Conservation (phyloP, 2,797 vertebrate genomes). For the Erethizon dorsatum region DNA sequence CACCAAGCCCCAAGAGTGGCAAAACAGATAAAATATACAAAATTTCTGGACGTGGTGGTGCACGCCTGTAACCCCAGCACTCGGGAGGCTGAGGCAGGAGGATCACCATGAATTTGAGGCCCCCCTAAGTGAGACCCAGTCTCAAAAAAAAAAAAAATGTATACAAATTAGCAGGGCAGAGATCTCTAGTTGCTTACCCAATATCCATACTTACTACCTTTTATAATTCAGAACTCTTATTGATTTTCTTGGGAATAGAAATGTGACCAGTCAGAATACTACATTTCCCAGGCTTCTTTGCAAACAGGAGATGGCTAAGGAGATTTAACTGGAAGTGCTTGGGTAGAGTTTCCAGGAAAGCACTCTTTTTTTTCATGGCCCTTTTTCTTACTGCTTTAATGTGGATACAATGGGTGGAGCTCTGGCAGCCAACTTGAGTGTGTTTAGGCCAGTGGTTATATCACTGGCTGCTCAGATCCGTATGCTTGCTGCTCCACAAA, state of each 20-base stretch:
- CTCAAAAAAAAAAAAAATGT: not conserved
- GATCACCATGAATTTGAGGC: not conserved
- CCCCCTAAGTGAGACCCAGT: not conserved
- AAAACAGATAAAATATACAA: not conserved
- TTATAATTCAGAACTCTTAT: slow-evolving; percentile 6
- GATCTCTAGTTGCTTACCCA: not conserved
- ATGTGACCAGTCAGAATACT: not conserved
- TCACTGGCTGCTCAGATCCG: not conserved
- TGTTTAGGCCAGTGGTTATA: not conserved
- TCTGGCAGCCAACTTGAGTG: not conserved
- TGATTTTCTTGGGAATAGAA: not conserved
- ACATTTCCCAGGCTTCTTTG: not conserved
- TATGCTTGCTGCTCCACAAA: not conserved
- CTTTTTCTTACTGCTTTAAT: not conserved
- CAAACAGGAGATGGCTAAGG: not conserved
- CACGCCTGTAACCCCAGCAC: not conserved
- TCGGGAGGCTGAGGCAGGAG: not conserved
- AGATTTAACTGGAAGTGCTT: not conserved
- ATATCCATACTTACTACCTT: not conserved
- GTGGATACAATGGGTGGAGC: not conserved
- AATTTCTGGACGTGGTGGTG: not conserved
- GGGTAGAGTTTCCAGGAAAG: not conserved
- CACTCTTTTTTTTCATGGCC: not conserved
- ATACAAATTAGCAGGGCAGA: not conserved
- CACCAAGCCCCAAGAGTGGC: not conserved